Base-by-base conservation (phyloP, 64 coral and sea anemone species). In the Montipora cactus region DNA sequence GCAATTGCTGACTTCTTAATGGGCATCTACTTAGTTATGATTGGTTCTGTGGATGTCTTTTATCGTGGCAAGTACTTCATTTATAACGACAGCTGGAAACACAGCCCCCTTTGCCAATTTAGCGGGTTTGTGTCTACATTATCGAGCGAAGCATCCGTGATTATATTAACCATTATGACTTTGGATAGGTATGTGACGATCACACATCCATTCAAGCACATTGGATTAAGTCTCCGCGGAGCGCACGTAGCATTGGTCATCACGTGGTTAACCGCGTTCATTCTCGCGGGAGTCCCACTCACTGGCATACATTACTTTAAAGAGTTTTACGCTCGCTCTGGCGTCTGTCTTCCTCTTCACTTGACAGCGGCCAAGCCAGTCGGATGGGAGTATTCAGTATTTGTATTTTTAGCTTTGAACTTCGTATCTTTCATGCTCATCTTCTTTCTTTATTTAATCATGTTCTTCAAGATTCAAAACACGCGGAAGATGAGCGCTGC, bases 341-440 rank as follows among this genome's bases (percentile, higher is more conserved):
- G 96, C 6, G 96, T 98, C 16, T 98, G 96, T 55, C 89, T 98
- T 14, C 93, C 96, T 13, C 86, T 98, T 8, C 96, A 98, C 16
- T 77, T 98, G 19, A 98, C 96, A n/a, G 83, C 85, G 15, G 79
- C 89, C 2, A 98, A 92, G 75, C 96, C 96, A 5, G 75, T 75
- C 19, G 96, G 96, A 19, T 98, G 96, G 96, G 89, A 98, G 20
- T 98, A 98, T 20, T 98, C 96, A 1, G 96, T 98, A 1, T 98
- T 98, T 87, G 11, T 98, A 23, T 98, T 98, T 62, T 84, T 98
- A 25, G 96, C 79, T 7, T 77, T 97, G 15, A 97, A 97, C 73
- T 82, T 97, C 67, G 47, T 87, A 25, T 97, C 95, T 3, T 94
- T 97, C 22, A 88, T 94, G 44, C 79, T 88, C 46, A 94, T 97